Evolutionary conservation across 2,797 vertebrate species (phyloP).

Genomic region (Aselliscus stoliczkanus): DNA sequence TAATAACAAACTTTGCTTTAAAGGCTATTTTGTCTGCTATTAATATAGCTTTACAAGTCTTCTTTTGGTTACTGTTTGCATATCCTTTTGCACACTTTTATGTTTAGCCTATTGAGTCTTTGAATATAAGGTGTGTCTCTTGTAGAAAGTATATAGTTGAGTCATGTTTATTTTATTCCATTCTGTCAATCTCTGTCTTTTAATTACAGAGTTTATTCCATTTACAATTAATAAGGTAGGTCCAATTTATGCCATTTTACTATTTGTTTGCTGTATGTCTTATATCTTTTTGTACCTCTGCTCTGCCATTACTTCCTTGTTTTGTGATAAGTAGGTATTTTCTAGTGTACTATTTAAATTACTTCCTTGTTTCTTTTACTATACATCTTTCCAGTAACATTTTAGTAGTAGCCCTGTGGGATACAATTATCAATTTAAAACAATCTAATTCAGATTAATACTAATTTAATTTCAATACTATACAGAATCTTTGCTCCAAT

Average conservation of each 20-base stretch:
- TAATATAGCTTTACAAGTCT: background rate
- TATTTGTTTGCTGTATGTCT: background rate
- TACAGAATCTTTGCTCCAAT: background rate
- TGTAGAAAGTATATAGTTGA: background rate
- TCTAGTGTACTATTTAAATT: background rate
- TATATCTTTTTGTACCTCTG: background rate
- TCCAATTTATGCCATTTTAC: background rate
- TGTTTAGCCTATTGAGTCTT: background rate
- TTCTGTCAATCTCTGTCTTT: background rate
- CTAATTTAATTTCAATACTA: background rate
- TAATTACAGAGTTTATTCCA: background rate
- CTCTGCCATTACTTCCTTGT: background rate
- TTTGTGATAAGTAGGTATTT: background rate
- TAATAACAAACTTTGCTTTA: background rate
- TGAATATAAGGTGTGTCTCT: background rate
- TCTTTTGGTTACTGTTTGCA: background rate
- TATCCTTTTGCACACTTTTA: background rate
- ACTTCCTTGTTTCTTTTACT: background rate
- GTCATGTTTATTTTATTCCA: background rate
- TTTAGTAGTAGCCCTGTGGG: background rate
- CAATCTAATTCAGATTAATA: background rate
- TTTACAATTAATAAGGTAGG: background rate
- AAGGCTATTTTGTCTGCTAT: background rate
- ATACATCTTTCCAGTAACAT: background rate
- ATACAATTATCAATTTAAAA: background rate